Conservation (phyloP, 2,888 invertebrate species). For the Phengaris arion region DNA sequence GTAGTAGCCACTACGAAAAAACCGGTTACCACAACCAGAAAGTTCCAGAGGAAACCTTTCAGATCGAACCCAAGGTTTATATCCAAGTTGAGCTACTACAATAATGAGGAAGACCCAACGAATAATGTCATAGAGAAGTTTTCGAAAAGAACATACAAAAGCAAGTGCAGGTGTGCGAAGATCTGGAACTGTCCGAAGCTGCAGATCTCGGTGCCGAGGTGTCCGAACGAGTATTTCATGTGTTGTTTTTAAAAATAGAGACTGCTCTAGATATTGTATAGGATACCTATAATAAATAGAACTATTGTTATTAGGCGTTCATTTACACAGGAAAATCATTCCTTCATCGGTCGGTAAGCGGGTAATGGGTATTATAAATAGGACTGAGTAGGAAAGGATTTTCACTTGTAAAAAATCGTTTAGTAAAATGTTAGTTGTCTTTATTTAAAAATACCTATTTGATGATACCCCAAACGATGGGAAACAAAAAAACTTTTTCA, state of each 20-base stretch:
- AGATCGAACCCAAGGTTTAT: conserved; percentile 47
- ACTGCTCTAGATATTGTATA: background rate
- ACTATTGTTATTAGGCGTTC: too few species aligned
- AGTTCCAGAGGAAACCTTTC: conserved; percentile 37
- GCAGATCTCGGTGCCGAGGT: conserved; percentile 69
- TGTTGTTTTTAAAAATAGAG: conserved; percentile 61
- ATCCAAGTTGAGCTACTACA: conserved; percentile 61
- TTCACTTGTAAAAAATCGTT: too few species aligned
- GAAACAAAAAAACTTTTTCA: too few species aligned
- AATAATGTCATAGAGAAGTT: conserved; percentile 55
- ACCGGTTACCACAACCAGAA: conserved; percentile 42
- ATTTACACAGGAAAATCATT: too few species aligned
- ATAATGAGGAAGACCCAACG: conserved; percentile 42
- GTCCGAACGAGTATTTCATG: conserved; percentile 71
- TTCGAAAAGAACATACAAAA: conserved; percentile 57
- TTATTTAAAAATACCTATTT: too few species aligned
- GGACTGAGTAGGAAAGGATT: too few species aligned
- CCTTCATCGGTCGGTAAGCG: too few species aligned
- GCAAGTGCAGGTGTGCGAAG: conserved; percentile 68
- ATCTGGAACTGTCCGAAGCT: conserved; percentile 74
- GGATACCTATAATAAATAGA: too few species aligned
- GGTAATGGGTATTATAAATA: too few species aligned
- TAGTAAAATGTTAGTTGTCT: too few species aligned
- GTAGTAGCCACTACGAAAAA: conserved; percentile 33
- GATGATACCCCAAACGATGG: too few species aligned